Evolutionary conservation across 30 jellyfish, hydroid and myxozoan species (phyloP), one percentile per base, ranked within the genome.

Genomic region (Turritopsis rubra): DNA sequence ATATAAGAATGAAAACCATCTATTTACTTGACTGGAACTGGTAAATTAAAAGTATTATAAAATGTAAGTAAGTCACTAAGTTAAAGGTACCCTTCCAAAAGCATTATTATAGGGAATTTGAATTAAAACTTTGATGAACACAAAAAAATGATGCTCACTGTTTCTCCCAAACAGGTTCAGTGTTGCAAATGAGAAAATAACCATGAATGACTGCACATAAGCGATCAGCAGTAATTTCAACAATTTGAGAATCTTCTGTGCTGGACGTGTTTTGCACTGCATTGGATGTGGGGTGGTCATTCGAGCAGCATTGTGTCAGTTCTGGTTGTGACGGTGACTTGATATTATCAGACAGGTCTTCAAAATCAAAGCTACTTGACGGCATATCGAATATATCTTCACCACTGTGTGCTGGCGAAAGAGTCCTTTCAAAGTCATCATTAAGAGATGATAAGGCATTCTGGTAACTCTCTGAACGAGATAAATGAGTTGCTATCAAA

Each of bases 121-220:
- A n/a, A 23, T 4, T 20, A 54, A 54, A 20, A 52, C 8, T 1
- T 7, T 23, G 4, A n/a, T 3, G 53, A 3, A 80, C 52, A 52
- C 24, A 53, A 16, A 53, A 65, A 30, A 28, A 0, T 65, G 41
- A 71, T 30, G n/a, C 66, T 75, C 18, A 53, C 66, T 28, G 23
- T 52, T 23, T 20, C 21, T 90, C 95, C 98, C 98, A 92, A 30
- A 41, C 94, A 25, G 94, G 91, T 16, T 81, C 72, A 9, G 86
- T 41, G 27, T 24, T 72, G 73, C 96, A 88, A 21, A 85, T 73
- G 65, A 92, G 65, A 72, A 87, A 82, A 76, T 54, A 92, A n/a
- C 98, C 98, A 81, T 92, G 96, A 52, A 92, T 84, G 20, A 82
- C 87, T 19, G 98, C 95, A 85, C 98, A 92, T 31, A 92, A 25